Percentiles rank a stretch among this genome's conserved stretches.
Conservation (phyloP, 1,140 invertebrate species). For the Eurosta solidaginis region DNA sequence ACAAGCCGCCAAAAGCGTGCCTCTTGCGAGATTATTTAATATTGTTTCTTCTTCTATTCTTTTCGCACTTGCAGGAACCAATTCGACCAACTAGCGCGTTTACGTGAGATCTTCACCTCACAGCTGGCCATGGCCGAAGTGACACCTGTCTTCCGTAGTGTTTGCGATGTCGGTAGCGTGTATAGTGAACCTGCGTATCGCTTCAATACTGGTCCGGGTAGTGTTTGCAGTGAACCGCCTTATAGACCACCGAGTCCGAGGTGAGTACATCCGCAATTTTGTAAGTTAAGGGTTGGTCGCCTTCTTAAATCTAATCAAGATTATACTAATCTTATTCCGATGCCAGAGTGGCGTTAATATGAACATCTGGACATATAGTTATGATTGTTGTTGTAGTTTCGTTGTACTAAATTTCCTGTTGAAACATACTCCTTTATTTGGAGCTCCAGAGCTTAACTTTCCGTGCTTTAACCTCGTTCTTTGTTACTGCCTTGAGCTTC, state of each 20-base stretch:
- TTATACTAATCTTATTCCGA: neutral
- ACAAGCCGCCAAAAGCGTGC: neutral
- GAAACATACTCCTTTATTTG: too few species aligned
- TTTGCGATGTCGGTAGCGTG: slow-evolving; percentile 73
- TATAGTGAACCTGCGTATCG: slow-evolving; percentile 82
- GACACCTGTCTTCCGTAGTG: slow-evolving; percentile 70
- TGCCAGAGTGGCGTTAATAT: neutral
- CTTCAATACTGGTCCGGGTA: slow-evolving; percentile 73
- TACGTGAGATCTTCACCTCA: slow-evolving; percentile 72
- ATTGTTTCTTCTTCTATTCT: slow-evolving; percentile 37
- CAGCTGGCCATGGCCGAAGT: slow-evolving; percentile 74
- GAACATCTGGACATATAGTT: too few species aligned
- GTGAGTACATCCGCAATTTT: slow-evolving; percentile 43
- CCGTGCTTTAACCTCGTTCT: too few species aligned
- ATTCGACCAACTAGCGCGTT: slow-evolving; percentile 70
- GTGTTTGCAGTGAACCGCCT: slow-evolving; percentile 66
- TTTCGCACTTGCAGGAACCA: slow-evolving; percentile 60
- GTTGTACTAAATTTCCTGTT: too few species aligned
- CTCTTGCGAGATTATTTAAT: neutral
- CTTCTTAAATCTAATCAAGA: too few species aligned
- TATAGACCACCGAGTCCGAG: slow-evolving; percentile 58
- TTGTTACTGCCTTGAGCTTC: too few species aligned
- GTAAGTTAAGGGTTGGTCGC: too few species aligned
- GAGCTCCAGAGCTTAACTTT: too few species aligned
- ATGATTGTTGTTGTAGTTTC: too few species aligned